These are phyloP conservation scores for Planococcus citri DNA, from an alignment of 1,140 invertebrate species.

Conservation along the genomic window DNA sequence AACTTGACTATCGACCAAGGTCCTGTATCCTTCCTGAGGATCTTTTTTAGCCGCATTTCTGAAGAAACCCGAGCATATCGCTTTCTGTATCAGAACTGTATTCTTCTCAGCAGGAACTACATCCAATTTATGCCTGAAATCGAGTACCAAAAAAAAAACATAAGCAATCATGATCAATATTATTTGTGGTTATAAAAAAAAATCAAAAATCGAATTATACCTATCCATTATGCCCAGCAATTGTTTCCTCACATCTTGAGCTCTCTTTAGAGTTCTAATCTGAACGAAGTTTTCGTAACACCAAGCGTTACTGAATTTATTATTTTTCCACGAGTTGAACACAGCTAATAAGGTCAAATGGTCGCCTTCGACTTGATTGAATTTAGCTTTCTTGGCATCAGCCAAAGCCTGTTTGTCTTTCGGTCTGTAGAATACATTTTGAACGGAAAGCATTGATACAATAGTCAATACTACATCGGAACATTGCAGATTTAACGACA, in stretches of 20 bases:
- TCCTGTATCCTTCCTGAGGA: conserved; percentile 96
- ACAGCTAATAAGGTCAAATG: conserved; percentile 95
- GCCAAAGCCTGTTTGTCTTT: conserved; percentile 96
- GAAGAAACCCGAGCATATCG: conserved; percentile 98
- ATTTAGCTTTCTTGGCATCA: conserved; percentile 98
- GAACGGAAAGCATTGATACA: conserved; percentile 96
- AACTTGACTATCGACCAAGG: conserved; percentile 93
- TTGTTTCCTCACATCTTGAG: conserved; percentile 97
- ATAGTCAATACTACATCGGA: conserved; percentile 98
- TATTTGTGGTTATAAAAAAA: conserved; percentile 11
- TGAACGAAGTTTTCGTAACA: conserved; percentile 99
- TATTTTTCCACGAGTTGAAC: conserved; percentile 99
- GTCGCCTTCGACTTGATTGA: conserved; percentile 97
- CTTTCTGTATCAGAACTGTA: conserved; percentile 90
- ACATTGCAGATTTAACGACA: conserved; percentile 96
- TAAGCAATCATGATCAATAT: background rate
- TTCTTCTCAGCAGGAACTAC: conserved; percentile 94
- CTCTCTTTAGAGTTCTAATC: conserved; percentile 87
- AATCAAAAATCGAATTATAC: conserved; percentile 36
- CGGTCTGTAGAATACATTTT: conserved; percentile 85
- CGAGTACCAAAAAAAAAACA: conserved; percentile 51
- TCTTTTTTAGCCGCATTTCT: conserved; percentile 98
- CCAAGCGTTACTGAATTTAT: conserved; percentile 98
- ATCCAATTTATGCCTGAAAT: conserved; percentile 83
- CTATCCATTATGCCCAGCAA: conserved; percentile 95